Percentiles rank a stretch among this genome's conserved stretches.
Evolutionary conservation across 2,797 vertebrate species (phyloP).

Genomic region (Neoniphon sammara): DNA sequence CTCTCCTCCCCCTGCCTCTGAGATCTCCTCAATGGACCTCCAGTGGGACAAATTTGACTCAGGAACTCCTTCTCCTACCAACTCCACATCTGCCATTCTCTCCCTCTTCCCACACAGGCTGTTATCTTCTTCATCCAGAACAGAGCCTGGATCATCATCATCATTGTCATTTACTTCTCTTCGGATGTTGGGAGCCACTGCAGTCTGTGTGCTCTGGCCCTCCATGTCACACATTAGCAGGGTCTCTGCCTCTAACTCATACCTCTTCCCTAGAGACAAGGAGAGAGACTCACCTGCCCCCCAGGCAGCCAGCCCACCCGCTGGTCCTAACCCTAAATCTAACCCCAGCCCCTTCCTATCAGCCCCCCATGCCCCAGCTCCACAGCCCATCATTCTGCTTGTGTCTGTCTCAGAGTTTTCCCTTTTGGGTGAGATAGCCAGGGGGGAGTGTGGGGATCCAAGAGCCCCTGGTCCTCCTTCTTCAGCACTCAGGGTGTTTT

Average conservation of each 20-base stretch:
- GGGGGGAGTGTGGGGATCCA: constrained; percentile 80
- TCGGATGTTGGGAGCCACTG: constrained; percentile 66
- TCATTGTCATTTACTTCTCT: constrained; percentile 59
- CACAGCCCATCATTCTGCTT: constrained; percentile 52
- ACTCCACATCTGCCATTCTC: constrained; percentile 68
- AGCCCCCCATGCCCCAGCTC: constrained; percentile 72
- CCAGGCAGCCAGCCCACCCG: constrained; percentile 71
- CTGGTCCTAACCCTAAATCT: constrained; percentile 59
- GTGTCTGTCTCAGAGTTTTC: constrained; percentile 84
- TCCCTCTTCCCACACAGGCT: constrained; percentile 69
- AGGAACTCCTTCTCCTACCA: constrained; percentile 57
- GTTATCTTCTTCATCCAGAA: constrained; percentile 79
- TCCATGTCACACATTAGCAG: constrained; percentile 80
- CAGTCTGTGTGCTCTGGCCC: constrained; percentile 67
- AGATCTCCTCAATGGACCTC: constrained; percentile 85
- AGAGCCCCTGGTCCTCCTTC: constrained; percentile 76
- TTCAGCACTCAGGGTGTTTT: constrained; percentile 80
- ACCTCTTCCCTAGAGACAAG: constrained; percentile 75
- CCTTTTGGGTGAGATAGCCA: constrained; percentile 87
- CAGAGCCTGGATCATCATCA: constrained; percentile 66
- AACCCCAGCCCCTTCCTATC: constrained; percentile 59
- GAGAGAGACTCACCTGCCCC: constrained; percentile 78
- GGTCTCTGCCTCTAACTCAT: constrained; percentile 80
- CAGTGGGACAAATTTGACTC: constrained; percentile 80
- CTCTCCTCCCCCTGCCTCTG: constrained; percentile 83